phyloP scores from a whole-genome alignment of 1,140 invertebrate genomes.

The Hydropsyche tenuis region DNA sequence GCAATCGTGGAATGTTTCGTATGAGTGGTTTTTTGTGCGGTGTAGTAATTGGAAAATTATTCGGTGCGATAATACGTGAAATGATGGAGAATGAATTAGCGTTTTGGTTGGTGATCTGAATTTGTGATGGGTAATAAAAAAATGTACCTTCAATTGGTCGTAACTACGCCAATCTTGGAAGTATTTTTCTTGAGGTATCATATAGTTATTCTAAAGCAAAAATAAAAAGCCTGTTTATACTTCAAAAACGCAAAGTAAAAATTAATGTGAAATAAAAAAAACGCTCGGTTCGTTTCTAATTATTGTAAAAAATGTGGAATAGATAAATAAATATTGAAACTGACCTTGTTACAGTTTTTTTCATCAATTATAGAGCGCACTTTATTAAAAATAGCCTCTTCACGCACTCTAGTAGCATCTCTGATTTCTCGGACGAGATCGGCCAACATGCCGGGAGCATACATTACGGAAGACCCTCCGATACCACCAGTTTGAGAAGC shows the following conservation, averaged over 20 bases:
- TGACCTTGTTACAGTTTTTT: conserved; percentile 42
- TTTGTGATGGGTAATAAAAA: too few relatives aligned
- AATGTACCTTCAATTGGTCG: conserved; percentile 36
- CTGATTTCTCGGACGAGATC: conserved; percentile 78
- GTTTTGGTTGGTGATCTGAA: too few relatives aligned
- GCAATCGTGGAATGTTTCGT: too few relatives aligned
- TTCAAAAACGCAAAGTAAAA: too few relatives aligned
- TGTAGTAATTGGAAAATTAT: too few relatives aligned
- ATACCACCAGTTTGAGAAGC: conserved; percentile 14
- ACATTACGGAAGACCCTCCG: conserved; percentile 57
- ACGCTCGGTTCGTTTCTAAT: too few relatives aligned
- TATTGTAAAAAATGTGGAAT: not conserved
- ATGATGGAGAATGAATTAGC: too few relatives aligned
- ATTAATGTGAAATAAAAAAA: too few relatives aligned
- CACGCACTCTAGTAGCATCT: conserved; percentile 73
- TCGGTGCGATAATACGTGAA: too few relatives aligned
- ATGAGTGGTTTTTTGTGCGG: too few relatives aligned
- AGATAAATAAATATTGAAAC: conserved; percentile 10
- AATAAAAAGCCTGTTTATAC: too few relatives aligned
- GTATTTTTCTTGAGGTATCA: conserved; percentile 22
- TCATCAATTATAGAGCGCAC: conserved; percentile 57
- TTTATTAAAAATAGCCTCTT: conserved; percentile 68
- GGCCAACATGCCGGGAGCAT: conserved; percentile 75
- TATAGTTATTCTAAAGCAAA: conserved; percentile 15
- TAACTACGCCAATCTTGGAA: conserved; percentile 31